Percentiles rank a stretch among this genome's conserved stretches.
Conservation (phyloP, 1,140 invertebrate genomes). For the Diorhabda sublineata region DNA sequence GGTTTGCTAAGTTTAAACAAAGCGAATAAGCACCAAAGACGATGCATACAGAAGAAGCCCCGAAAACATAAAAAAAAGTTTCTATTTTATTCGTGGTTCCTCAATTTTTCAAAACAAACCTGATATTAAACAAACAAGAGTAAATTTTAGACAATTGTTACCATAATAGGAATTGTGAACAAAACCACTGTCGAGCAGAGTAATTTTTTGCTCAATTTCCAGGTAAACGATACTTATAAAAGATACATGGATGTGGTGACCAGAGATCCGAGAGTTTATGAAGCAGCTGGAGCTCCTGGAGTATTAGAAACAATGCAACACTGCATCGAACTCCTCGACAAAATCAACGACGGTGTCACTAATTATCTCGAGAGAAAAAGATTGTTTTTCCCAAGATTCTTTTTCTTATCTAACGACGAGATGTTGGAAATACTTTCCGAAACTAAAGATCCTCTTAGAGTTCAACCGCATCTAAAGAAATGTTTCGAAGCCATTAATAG, state of each 20-base stretch:
- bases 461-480: slow-evolving; percentile 89
- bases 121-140: too few species aligned
- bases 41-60: too few species aligned
- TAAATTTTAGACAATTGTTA: too few species aligned
- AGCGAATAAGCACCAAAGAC: too few species aligned
- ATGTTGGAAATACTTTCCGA: slow-evolving; percentile 93
- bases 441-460: slow-evolving; percentile 80
- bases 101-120: too few species aligned
- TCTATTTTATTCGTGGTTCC: too few species aligned
- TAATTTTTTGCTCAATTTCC: slow-evolving; percentile 48
- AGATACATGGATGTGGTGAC: slow-evolving; percentile 72
- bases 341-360: slow-evolving; percentile 81
- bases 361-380: slow-evolving; percentile 90
- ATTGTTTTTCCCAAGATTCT: slow-evolving; percentile 87
- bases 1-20: too few species aligned
- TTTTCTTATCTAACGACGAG: slow-evolving; percentile 94
- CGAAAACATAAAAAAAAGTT: too few species aligned
- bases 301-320: slow-evolving; percentile 71
- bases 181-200: background rate
- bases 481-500: slow-evolving; percentile 79
- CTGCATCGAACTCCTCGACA: slow-evolving; percentile 71
- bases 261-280: slow-evolving; percentile 69
- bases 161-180: too few species aligned
- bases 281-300: slow-evolving; percentile 65
- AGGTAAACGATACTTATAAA: slow-evolving; percentile 64